phyloP scores from a whole-genome alignment of 2,888 invertebrate genomes.

The Mechanitis messenoides region DNA sequence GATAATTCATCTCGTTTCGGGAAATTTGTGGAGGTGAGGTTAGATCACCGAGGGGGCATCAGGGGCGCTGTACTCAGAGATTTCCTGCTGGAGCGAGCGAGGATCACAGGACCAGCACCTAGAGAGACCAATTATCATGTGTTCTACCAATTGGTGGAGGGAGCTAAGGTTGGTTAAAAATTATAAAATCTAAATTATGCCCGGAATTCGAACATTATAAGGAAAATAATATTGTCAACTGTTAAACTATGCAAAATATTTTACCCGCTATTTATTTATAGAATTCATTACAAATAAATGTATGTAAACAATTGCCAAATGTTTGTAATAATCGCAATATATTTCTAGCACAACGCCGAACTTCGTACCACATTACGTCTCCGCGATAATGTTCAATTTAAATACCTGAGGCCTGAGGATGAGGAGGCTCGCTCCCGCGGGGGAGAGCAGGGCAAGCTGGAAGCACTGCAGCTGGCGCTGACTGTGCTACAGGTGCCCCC shows the following conservation, averaged over 20 bases:
- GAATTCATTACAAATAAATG: not conserved
- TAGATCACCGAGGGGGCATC: constrained; percentile 92
- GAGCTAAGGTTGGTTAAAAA: constrained; percentile 80
- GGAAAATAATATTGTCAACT: no score
- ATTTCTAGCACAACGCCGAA: constrained; percentile 81
- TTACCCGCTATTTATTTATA: not conserved
- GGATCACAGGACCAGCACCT: constrained; percentile 92
- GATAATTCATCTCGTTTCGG: constrained; percentile 96
- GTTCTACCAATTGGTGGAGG: constrained; percentile 93
- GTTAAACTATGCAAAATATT: no score
- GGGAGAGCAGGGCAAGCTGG: constrained; percentile 78
- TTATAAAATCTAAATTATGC: not conserved
- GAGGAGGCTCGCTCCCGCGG: constrained; percentile 67
- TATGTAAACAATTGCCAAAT: not conserved
- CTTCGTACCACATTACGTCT: constrained; percentile 84
- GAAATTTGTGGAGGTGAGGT: constrained; percentile 96
- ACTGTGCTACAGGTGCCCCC: constrained; percentile 91
- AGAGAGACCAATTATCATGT: constrained; percentile 94
- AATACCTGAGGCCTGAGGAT: constrained; percentile 89
- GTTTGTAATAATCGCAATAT: not conserved
- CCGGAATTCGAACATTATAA: not conserved
- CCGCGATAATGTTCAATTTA: constrained; percentile 85
- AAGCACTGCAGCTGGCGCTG: constrained; percentile 90
- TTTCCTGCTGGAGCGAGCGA: constrained; percentile 91
- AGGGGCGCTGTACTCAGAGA: constrained; percentile 94